phyloP scores from a whole-genome alignment of 2,797 vertebrate species.

The Acanthopagrus latus region DNA sequence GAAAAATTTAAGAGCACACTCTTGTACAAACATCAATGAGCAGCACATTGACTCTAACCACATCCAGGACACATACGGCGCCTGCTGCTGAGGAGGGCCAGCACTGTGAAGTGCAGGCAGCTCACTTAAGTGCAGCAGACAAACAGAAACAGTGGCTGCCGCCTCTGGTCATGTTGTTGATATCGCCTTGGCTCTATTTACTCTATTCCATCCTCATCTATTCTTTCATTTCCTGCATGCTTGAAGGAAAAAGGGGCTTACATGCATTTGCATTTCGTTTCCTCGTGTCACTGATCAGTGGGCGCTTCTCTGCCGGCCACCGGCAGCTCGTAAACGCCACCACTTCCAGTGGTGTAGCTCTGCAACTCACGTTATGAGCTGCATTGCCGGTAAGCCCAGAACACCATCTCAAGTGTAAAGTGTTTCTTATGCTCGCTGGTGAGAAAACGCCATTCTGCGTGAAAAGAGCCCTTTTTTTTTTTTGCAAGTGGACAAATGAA shows the following conservation, averaged over 20 bases:
- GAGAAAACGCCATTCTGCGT: conserved; percentile 20
- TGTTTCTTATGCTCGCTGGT: conserved; percentile 14
- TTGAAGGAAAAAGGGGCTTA: conserved; percentile 17
- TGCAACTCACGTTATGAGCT: neutral
- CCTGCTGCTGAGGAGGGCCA: conserved; percentile 64
- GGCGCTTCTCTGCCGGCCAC: neutral
- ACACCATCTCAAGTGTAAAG: conserved; percentile 1
- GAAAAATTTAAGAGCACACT: conserved; percentile 56
- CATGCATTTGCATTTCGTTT: neutral
- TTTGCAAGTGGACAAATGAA: conserved; percentile 66
- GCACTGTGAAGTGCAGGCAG: conserved; percentile 60
- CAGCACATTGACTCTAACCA: conserved; percentile 63
- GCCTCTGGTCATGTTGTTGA: conserved; percentile 65
- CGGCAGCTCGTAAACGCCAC: neutral
- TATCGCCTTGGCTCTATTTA: conserved; percentile 46
- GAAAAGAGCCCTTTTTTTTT: conserved; percentile 36
- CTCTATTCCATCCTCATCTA: conserved; percentile 29
- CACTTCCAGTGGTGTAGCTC: neutral
- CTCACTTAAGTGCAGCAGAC: conserved; percentile 61
- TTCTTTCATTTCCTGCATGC: conserved; percentile 42
- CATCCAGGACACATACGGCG: conserved; percentile 64
- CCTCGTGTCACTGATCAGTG: neutral
- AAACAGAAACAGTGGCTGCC: conserved; percentile 51
- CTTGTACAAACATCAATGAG: conserved; percentile 64
- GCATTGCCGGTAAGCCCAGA: too few species aligned